These are phyloP conservation scores for Creontiades dilutus DNA, from an alignment of 2,888 invertebrate species.

Conservation along the genomic window DNA sequence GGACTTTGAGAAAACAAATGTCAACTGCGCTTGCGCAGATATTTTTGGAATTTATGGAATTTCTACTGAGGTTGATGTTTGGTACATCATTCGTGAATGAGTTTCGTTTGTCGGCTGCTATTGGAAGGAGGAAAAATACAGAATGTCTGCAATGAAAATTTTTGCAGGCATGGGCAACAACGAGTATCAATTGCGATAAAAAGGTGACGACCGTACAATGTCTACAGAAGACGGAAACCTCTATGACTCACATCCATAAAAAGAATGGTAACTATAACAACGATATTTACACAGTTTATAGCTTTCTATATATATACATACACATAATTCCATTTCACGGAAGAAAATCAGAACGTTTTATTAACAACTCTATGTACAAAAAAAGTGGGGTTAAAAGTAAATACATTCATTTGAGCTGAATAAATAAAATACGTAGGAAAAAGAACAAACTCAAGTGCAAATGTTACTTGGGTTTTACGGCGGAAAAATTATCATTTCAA, in stretches of 20 bases:
- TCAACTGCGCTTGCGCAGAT: no score
- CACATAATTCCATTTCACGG: background rate
- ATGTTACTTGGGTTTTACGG: no score
- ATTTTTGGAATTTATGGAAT: no score
- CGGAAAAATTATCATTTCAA: no score
- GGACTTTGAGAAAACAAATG: no score
- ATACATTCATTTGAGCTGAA: conserved; percentile 33
- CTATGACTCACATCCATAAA: conserved; percentile 44
- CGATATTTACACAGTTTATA: conserved; percentile 43
- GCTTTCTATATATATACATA: background rate
- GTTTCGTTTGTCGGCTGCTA: background rate
- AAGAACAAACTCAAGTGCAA: no score
- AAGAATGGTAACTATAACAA: conserved; percentile 64
- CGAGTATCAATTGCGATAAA: background rate
- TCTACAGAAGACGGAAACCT: background rate
- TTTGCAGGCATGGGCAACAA: background rate
- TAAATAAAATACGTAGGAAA: no score
- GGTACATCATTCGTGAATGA: background rate
- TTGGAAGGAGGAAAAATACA: background rate
- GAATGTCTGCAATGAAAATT: background rate
- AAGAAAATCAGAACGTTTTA: conserved; percentile 13
- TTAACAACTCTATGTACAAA: conserved; percentile 31
- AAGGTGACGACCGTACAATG: background rate
- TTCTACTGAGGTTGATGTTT: background rate
- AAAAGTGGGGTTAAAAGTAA: background rate